phyloP scores from a whole-genome alignment of 2,113 vertebrate genomes.

The Oxygymnocypris stewartii region DNA sequence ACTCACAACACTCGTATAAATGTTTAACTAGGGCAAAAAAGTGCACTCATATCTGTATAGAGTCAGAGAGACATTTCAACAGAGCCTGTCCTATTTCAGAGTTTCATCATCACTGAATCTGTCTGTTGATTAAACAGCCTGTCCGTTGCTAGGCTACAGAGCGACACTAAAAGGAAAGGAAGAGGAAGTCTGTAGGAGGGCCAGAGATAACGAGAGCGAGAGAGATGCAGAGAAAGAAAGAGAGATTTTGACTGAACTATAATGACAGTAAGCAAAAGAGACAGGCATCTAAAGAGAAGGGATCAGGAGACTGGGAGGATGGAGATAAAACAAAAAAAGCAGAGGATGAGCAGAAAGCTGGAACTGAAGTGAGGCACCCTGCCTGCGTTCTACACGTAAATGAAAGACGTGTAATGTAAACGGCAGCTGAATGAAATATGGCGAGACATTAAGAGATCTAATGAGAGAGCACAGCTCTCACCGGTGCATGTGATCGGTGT shows the following conservation, averaged over 20 bases:
- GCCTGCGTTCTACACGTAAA: slow-evolving; percentile 39
- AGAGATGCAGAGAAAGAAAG: slow-evolving; percentile 1
- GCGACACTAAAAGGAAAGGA: slow-evolving; percentile 57
- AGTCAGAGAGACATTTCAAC: slow-evolving; percentile 33
- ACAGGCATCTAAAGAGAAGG: slow-evolving; percentile 35
- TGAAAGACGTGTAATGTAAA: slow-evolving; percentile 50
- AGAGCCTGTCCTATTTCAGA: slow-evolving; percentile 45
- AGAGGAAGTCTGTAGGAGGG: slow-evolving; percentile 56
- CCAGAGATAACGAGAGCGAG: slow-evolving; percentile 50
- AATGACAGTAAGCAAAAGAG: slow-evolving; percentile 45
- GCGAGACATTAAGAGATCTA: slow-evolving; percentile 51
- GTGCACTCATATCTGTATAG: slow-evolving; percentile 11
- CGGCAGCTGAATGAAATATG: slow-evolving; percentile 47
- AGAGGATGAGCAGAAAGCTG: slow-evolving; percentile 10
- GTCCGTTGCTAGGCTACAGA: slow-evolving; percentile 58
- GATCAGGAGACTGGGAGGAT: slow-evolving; percentile 33
- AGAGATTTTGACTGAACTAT: slow-evolving; percentile 45
- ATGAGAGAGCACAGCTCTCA: slow-evolving; percentile 47
- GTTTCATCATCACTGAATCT: slow-evolving; percentile 53
- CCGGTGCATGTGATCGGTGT: slow-evolving; percentile 35
- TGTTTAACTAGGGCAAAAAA: slow-evolving; percentile 41
- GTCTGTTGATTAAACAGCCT: slow-evolving; percentile 55
- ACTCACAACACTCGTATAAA: background rate
- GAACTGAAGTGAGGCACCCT: slow-evolving; percentile 33
- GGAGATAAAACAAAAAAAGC: slow-evolving; percentile 38